Base-by-base conservation (phyloP, 2,888 invertebrate genomes). In the Ophion slaviceki region DNA sequence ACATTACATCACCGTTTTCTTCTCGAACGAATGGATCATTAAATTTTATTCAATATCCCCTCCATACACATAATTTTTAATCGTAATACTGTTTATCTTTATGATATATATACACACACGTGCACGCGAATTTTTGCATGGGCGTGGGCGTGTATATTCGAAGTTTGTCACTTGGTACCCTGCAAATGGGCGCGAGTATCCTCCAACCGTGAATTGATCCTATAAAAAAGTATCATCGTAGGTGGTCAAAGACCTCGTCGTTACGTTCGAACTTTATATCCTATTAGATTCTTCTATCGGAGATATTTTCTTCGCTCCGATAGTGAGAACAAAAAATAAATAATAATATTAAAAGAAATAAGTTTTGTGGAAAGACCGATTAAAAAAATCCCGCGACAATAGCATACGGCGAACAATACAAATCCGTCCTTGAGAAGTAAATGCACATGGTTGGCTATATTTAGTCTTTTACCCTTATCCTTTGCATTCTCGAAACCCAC, bases 1-100 rank as follows among this genome's bases (percentile, higher is more conserved):
- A 17, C 66, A 32, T 32, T 40, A 40, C 32, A 32, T 66, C 28
- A 24, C 28, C 28, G 28, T 66, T 79, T 71, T 70, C 28, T 24
- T 10, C 14, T 74, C 40, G 59, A 45, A 53, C 45, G 64, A 70
- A 75, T 75, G 68, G 45, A 79, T 70, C 61, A 85, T 75, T 78
- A 64, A 66, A 2, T 45, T 82, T 85, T 82, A 82, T 82, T 82
- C 53, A 79, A 82, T 70, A 57, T 40, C 79, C 76, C 76, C 71
- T 7, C 59, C 64, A 72, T 77, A 53, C 82, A 80, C 85, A 77
- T 70, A 28, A 40, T 66, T 85, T 74, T 20, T 17, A 40, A 59
- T 85, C 79, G 76, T 82, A 82, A 85, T 80, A 85, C 85, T 85
- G 82, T 57, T 82, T 72, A 72, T 67, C 66, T 59, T 76, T 79